Percentiles rank a stretch among this genome's conserved stretches.
Evolutionary conservation across 1,140 invertebrate genomes (phyloP).

Genomic region (Musca vetustissima): DNA sequence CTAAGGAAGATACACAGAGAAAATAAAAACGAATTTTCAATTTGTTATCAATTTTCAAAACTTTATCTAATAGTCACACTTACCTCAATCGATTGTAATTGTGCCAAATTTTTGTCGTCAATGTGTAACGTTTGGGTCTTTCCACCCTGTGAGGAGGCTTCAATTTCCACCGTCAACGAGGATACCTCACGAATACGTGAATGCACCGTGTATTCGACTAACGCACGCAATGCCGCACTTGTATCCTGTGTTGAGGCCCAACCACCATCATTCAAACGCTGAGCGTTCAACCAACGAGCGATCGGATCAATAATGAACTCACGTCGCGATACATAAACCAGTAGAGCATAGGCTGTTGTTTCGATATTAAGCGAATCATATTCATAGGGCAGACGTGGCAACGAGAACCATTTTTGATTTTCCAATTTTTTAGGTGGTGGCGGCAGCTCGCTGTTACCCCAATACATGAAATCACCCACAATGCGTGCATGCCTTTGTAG

Average conservation of each 20-base stretch:
- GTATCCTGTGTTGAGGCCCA: constrained; percentile 91
- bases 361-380: constrained; percentile 92
- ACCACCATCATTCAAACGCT: constrained; percentile 87
- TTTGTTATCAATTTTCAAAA: neutral
- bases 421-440: constrained; percentile 80
- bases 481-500: constrained; percentile 66
- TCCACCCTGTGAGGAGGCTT: constrained; percentile 80
- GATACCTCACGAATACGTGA: constrained; percentile 87
- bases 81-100: constrained; percentile 74
- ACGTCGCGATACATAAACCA: constrained; percentile 83
- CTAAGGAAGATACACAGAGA: constrained; percentile 53
- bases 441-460: constrained; percentile 77
- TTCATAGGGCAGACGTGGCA: constrained; percentile 83
- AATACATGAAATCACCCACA: constrained; percentile 79
- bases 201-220: constrained; percentile 86
- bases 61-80: no score
- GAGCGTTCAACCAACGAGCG: constrained; percentile 91
- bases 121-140: constrained; percentile 68
- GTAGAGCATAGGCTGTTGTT: constrained; percentile 87
- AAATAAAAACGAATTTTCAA: neutral
- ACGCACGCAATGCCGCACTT: constrained; percentile 82
- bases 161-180: constrained; percentile 75
- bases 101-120: constrained; percentile 73
- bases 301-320: constrained; percentile 80
- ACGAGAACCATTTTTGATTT: constrained; percentile 85